Base-by-base conservation (phyloP, 53 echinoderm and acorn worm species). In the Henricia sp. region DNA sequence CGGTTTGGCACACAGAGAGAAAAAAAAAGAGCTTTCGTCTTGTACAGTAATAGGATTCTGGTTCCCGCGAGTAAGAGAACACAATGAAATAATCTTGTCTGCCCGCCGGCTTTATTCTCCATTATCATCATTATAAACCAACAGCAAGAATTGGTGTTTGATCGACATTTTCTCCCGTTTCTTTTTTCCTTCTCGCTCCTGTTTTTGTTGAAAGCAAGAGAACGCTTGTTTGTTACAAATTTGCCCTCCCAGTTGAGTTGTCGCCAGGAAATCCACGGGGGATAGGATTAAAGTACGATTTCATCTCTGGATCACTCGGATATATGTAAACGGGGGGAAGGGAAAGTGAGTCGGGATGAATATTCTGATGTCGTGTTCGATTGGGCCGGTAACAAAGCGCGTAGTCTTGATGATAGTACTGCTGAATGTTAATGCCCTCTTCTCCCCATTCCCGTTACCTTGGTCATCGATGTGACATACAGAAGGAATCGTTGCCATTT, bases 191-290 rank as follows among this genome's bases (percentile, higher is more conserved):
- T 46, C 48, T 8, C 14, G 48, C 38, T 56, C 13, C 51, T 59
- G 29, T 52, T 50, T 52, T 19, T 30, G 12, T 29, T 40, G 10
- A 76, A 57, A 76, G 38, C n/a, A 26, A 59, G 38, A 39, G 59
- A 43, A 38, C 76, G 42, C 76, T 76, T 76, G 76, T 76, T 76
- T 76, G 33, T 76, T 39, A 76, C 58, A 59, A 57, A 57, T 76
- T 39, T 57, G 23, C 17, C 56, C 2, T 76, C 42, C 76, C 76
- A 4, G 2, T 37, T 38, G 59, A 76, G 43, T 19, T 43, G 11
- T 46, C 39, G 23, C 16, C 20, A 29, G 29, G 33, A n/a, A 52
- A 19, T n/a, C 12, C 54, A 73, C 29, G 37, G 36, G 54, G 43
- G 70, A 46, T 54, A 5, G 38, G 54, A 75, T 53, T 57, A 78